Conservation (phyloP, 2,113 vertebrate genomes). For the Cynopterus brachyotis region DNA sequence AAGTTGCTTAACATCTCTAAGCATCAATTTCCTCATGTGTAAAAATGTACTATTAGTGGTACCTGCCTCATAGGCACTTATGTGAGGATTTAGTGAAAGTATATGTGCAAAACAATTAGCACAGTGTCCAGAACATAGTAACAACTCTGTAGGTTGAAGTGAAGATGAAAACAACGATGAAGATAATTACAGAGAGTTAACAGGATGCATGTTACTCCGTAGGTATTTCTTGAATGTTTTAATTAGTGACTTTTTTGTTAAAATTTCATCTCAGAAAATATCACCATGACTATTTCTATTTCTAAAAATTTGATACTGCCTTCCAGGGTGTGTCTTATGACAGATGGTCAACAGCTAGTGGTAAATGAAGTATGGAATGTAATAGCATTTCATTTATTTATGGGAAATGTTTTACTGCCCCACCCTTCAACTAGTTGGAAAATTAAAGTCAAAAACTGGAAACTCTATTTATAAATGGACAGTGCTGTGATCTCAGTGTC, state of each 20-base stretch:
- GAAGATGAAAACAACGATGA: neutral
- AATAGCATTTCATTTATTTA: conserved; percentile 59
- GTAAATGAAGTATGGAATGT: conserved; percentile 29
- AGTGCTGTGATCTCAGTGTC: conserved; percentile 69
- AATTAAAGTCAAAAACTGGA: conserved; percentile 62
- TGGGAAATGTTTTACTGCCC: conserved; percentile 51
- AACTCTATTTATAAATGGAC: conserved; percentile 63
- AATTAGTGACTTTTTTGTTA: neutral
- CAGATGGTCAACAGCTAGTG: conserved; percentile 45
- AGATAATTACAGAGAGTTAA: neutral
- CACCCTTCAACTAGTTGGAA: conserved; percentile 59
- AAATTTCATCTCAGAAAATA: conserved; percentile 6
- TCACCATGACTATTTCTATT: neutral
- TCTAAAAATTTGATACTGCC: conserved; percentile 30
- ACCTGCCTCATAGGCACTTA: neutral
- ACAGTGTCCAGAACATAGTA: too few species aligned
- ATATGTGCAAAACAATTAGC: neutral
- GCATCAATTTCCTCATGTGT: neutral
- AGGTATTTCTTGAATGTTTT: neutral
- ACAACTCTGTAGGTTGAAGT: neutral
- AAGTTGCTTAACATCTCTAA: neutral
- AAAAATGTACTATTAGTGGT: neutral
- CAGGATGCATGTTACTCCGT: neutral
- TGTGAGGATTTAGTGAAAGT: neutral
- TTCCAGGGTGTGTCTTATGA: conserved; percentile 43